Evolutionary conservation across 2,797 vertebrate species (phyloP).

Genomic region (Morelia viridis): DNA sequence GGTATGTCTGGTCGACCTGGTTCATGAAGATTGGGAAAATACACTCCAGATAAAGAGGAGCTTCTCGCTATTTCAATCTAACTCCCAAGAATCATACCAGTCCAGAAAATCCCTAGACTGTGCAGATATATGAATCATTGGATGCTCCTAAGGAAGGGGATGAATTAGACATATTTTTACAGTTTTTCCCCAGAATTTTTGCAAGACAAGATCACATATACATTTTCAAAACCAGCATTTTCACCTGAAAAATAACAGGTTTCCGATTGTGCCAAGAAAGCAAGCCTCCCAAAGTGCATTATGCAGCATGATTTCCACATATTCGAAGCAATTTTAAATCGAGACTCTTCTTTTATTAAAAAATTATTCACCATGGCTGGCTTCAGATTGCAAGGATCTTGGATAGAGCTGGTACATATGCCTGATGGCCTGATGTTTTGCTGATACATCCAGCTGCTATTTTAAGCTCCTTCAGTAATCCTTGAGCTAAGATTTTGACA

Average conservation of each 20-base stretch:
- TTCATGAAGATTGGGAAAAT: not conserved
- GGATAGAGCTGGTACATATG: not conserved
- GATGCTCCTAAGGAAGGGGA: not conserved
- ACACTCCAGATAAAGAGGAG: not conserved
- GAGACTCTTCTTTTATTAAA: not conserved
- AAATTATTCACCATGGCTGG: not conserved
- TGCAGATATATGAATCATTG: not conserved
- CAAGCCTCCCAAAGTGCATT: not conserved
- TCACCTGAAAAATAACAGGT: not conserved
- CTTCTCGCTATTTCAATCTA: not conserved
- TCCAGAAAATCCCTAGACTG: not conserved
- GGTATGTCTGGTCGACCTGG: not conserved
- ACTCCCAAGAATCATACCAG: not conserved
- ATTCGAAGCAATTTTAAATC: not conserved
- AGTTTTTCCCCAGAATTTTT: not conserved
- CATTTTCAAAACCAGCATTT: not conserved
- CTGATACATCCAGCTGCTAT: too few species aligned
- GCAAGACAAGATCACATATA: not conserved
- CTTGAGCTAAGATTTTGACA: not conserved
- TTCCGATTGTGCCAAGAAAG: not conserved
- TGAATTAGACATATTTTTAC: not conserved
- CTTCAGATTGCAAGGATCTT: not conserved
- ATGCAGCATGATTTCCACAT: not conserved
- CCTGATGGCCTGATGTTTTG: not conserved
- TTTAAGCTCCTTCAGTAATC: not conserved